Evolutionary conservation across 2,797 vertebrate species (phyloP).

Genomic region (Helarctos malayanus): DNA sequence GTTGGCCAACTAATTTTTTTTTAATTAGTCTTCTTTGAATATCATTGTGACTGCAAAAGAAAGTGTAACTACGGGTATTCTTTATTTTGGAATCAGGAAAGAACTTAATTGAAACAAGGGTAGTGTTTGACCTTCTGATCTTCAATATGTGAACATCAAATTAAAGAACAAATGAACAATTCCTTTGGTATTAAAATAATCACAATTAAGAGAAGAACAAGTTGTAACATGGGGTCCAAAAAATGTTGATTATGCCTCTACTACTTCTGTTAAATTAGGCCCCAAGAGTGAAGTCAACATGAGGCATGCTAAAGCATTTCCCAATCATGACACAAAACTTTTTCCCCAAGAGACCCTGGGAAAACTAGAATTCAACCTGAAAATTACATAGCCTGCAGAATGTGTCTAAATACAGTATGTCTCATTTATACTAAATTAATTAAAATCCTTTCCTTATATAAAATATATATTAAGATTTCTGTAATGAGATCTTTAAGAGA

Average conservation of each 20-base stretch:
- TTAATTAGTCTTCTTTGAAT: not conserved
- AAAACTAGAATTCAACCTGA: slow-evolving; percentile 34
- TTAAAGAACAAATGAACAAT: slow-evolving; percentile 26
- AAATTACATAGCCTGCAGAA: not conserved
- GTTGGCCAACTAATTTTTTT: not conserved
- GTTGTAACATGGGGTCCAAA: slow-evolving; percentile 16
- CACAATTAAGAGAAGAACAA: not conserved
- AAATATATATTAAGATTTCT: not conserved
- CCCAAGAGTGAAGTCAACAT: not conserved
- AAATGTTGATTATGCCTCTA: not conserved
- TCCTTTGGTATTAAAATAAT: slow-evolving; percentile 60
- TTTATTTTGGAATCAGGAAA: slow-evolving; percentile 24
- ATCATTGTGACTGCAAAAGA: not conserved
- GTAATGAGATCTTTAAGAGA: not conserved
- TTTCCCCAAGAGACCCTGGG: slow-evolving; percentile 10
- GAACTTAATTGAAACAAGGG: not conserved
- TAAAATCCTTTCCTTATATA: slow-evolving; percentile 33
- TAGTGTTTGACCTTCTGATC: not conserved
- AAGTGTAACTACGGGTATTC: not conserved
- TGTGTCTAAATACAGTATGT: not conserved
- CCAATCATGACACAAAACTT: not conserved
- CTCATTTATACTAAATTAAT: slow-evolving; percentile 35
- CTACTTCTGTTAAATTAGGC: not conserved
- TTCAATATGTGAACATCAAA: slow-evolving; percentile 46
- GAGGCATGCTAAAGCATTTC: not conserved